Evolutionary conservation across 1,140 invertebrate genomes (phyloP), one percentile per base, ranked within the genome.

Genomic region (Sitophilus oryzae): DNA sequence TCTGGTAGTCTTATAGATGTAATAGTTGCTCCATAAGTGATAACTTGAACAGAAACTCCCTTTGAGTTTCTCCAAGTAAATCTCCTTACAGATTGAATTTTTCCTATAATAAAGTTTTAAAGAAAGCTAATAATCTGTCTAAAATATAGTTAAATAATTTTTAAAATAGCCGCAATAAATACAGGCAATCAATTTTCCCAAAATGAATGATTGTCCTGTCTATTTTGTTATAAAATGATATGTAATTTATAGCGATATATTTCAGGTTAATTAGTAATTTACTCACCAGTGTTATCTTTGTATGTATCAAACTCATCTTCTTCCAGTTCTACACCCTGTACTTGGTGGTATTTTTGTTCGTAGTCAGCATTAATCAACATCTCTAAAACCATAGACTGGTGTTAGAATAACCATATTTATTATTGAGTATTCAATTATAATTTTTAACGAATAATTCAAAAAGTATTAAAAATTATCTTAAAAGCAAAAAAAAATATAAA

Each of bases 21-120:
- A 22, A 93, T 82, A 1, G 83, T 85, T 2, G 87, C 89, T 40
- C 90, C 91, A 62, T 86, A 85, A 21, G 79, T 84, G 36, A 90
- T 86, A 0, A 86, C 75, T 53, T 81, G 74, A 0, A 86, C 79
- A 2, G 68, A 73, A 64, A 85, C 73, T 2, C 77, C 75, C 48
- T 71, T 76, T 3, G 70, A 65, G 60, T 84, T 85, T 22, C 59
- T 71, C 71, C 87, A 75, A 0, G 83, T 87, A 58, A 78, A 81
- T 42, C 76, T 74, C 50, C 59, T 57, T 11, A 71, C 61, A 6
- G 66, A 55, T 22, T 43, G 43, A 10, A 52, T 52, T 54, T 59
- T 18, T 11, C 66, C 52, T 54, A 36, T 11, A 11, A 16, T 21
- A 36, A 44, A 30, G 5, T 21, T 20, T 23, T 8, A n/a, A n/a